Evolutionary conservation across 2,888 invertebrate genomes (phyloP).

Genomic region (Dasysyrphus albostriatus): DNA sequence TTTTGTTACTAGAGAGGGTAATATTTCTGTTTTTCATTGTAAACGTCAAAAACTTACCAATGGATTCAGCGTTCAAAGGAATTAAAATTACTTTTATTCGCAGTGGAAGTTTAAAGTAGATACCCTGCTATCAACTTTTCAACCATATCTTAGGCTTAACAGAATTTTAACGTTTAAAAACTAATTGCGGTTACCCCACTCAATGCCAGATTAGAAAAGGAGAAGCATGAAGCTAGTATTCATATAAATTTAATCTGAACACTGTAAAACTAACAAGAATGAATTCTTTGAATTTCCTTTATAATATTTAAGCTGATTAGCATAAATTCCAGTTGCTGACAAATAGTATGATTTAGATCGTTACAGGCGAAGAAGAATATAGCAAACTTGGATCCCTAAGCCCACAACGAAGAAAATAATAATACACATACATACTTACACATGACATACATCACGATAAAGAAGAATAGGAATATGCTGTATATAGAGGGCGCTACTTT

Average conservation of each 20-base stretch:
- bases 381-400: background rate
- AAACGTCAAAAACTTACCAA: too few relatives aligned
- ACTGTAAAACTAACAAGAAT: slow-evolving; percentile 33
- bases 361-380: background rate
- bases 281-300: slow-evolving; percentile 1
- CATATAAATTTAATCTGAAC: background rate
- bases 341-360: slow-evolving; percentile 54
- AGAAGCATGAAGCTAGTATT: background rate
- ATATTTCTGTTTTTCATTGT: too few relatives aligned
- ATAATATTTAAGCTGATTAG: slow-evolving; percentile 57
- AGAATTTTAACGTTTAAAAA: background rate
- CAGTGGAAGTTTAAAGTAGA: too few relatives aligned
- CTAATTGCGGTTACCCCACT: background rate
- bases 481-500: background rate
- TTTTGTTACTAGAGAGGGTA: too few relatives aligned
- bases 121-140: too few relatives aligned
- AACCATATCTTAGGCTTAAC: background rate
- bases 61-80: too few relatives aligned
- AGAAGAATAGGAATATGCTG: background rate
- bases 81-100: too few relatives aligned
- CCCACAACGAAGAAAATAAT: slow-evolving; percentile 27
- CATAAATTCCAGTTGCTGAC: slow-evolving; percentile 65
- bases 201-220: background rate
- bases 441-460: background rate
- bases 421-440: background rate